Base-by-base conservation (phyloP, 2,113 vertebrate species). In the Python bivittatus region DNA sequence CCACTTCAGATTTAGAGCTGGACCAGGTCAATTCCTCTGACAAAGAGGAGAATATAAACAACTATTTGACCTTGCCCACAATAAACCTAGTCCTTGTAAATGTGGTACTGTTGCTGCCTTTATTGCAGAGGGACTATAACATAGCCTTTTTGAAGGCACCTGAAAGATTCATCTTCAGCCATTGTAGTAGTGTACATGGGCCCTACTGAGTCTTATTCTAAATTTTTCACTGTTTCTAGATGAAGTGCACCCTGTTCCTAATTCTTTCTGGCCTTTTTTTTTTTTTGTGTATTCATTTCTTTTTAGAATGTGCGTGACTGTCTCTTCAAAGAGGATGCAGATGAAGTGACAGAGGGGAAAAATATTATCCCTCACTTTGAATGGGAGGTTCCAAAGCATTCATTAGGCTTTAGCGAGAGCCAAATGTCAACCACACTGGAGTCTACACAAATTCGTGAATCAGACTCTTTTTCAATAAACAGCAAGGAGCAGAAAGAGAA, bases 231-330 rank as follows among this genome's bases (percentile, higher is more conserved):
- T 95, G 23, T 92, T 92, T 94, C 93, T 29, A 95, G 94, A 92
- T 91, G 79, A 93, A 44, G 25, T 92, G 72, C 42, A 17, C 92
- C 88, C 92, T 95, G 83, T 95, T 96, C 93, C 96, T 97, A 98
- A 98, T 90, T 57, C 92, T 96, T 91, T 96, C 86, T 96, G 96
- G 92, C 96, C 92, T 97, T 97, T 94, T 44, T 48, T 97, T 97
- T 94, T 44, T 48, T 97, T 94, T 98, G 90, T 97, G 93, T 97
- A 96, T 97, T 93, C 93, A 0, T 98, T 97, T 97, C 94, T 96
- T 98, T 98, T 96, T 98, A 98, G 98, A 98, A 72, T 95, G 86
- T 96, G 96, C 95, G 96, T 97, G 96, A 91, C 96, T 97, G 96
- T 98, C 93, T 94, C 88, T 96, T 86, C 94, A 96, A 93, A 94